These are phyloP conservation scores for Crambe crambe DNA, from an alignment of 37 sponge, comb jelly and placozoan genomes.

Conservation along the genomic window DNA sequence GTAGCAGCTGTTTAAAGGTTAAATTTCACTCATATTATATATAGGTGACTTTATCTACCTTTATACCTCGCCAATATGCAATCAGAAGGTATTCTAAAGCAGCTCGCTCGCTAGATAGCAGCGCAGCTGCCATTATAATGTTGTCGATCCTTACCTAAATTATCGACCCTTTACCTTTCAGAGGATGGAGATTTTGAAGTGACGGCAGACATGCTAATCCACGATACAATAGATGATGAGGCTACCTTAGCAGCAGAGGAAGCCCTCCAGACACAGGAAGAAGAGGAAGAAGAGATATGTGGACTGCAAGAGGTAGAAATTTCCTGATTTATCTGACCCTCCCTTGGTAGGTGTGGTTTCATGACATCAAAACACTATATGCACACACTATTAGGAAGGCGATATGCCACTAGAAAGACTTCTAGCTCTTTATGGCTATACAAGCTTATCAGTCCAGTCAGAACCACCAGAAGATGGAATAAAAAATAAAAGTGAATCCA, in stretches of 20 bases:
- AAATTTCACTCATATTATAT: too few relatives aligned
- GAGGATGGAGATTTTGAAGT: slow-evolving; percentile 79
- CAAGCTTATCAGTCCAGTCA: background rate
- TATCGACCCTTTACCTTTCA: background rate
- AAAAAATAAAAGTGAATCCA: background rate
- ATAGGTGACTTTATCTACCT: too few relatives aligned
- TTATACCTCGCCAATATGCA: too few relatives aligned
- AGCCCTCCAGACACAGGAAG: slow-evolving; percentile 23
- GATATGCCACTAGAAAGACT: slow-evolving; percentile 72
- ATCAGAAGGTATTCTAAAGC: too few relatives aligned
- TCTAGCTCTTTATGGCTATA: slow-evolving; percentile 66
- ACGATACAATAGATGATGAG: slow-evolving; percentile 78
- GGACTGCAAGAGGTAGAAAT: slow-evolving; percentile 80
- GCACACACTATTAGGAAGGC: slow-evolving; percentile 26
- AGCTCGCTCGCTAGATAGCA: too few relatives aligned
- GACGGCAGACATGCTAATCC: slow-evolving; percentile 83
- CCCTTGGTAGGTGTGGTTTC: background rate
- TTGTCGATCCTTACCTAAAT: background rate
- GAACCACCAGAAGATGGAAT: background rate
- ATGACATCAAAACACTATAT: too few relatives aligned
- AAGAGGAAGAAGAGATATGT: slow-evolving; percentile 48
- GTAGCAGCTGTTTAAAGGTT: too few relatives aligned
- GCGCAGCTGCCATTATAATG: too few relatives aligned
- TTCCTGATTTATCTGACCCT: too few relatives aligned
- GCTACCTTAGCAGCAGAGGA: slow-evolving; percentile 70